Conservation (phyloP, 1,140 invertebrate species). For the Drosophila jambulina region DNA sequence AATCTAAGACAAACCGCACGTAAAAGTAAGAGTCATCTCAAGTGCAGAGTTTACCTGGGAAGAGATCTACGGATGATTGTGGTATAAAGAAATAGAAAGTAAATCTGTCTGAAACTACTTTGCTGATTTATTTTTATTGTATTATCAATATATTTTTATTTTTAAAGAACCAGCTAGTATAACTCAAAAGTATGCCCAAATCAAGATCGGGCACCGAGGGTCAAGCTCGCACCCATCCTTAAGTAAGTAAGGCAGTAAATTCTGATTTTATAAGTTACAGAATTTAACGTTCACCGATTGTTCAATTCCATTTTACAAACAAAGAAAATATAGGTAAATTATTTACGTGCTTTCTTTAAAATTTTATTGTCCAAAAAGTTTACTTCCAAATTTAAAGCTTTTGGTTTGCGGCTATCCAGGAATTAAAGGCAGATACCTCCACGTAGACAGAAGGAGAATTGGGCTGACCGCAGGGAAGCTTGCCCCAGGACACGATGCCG, state of each 20-base stretch:
- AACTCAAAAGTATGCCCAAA: not conserved
- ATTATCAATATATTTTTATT: not conserved
- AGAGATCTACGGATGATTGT: not conserved
- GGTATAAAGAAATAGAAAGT: conserved; percentile 20
- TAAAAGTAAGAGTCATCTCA: conserved; percentile 39
- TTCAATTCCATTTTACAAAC: not conserved
- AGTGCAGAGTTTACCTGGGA: not conserved
- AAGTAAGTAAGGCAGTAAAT: not conserved
- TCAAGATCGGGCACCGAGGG: not conserved
- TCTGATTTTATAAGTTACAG: not conserved
- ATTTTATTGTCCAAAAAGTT: not conserved
- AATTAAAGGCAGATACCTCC: conserved; percentile 88
- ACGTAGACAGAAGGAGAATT: conserved; percentile 91
- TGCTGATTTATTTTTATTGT: not conserved
- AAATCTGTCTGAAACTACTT: not conserved
- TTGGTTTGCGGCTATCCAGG: conserved; percentile 87
- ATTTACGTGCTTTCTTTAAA: not conserved
- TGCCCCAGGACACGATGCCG: conserved; percentile 86
- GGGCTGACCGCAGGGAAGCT: conserved; percentile 86
- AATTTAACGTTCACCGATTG: not conserved
- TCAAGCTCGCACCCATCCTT: not conserved
- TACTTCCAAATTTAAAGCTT: not conserved
- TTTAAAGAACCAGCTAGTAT: not conserved
- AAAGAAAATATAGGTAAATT: not conserved
- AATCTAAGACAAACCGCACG: not conserved